Evolutionary conservation across 2,113 vertebrate species (phyloP).

Genomic region (Gulo gulo): DNA sequence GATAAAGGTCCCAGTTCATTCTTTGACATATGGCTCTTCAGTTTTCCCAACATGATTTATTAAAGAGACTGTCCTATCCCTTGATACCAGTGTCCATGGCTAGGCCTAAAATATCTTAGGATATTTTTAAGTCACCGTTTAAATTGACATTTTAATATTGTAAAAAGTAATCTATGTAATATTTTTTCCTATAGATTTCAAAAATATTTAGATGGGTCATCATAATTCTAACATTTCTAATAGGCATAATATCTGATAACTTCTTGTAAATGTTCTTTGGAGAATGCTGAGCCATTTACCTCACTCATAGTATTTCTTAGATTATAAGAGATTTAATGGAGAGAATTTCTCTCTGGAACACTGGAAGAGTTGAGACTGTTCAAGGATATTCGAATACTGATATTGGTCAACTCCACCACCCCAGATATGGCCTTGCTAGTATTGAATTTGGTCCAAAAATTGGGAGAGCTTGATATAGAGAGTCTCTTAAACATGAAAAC

Average conservation of each 20-base stretch:
- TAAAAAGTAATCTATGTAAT: background rate
- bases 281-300: background rate
- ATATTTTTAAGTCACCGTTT: background rate
- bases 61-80: background rate
- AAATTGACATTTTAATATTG: background rate
- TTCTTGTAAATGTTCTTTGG: background rate
- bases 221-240: background rate
- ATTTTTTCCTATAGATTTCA: background rate
- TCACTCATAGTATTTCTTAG: background rate
- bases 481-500: background rate
- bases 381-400: background rate
- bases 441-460: background rate
- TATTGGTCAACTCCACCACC: background rate
- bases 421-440: background rate
- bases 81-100: background rate
- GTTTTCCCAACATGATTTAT: background rate
- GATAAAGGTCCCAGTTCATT: background rate
- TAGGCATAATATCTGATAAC: background rate
- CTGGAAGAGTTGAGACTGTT: background rate
- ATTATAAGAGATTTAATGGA: background rate
- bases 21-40: background rate
- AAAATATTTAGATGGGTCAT: background rate
- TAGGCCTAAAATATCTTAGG: background rate
- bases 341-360: background rate
- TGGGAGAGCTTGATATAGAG: background rate